phyloP scores from a whole-genome alignment of 2,113 vertebrate species.

The Globicephala melas region DNA sequence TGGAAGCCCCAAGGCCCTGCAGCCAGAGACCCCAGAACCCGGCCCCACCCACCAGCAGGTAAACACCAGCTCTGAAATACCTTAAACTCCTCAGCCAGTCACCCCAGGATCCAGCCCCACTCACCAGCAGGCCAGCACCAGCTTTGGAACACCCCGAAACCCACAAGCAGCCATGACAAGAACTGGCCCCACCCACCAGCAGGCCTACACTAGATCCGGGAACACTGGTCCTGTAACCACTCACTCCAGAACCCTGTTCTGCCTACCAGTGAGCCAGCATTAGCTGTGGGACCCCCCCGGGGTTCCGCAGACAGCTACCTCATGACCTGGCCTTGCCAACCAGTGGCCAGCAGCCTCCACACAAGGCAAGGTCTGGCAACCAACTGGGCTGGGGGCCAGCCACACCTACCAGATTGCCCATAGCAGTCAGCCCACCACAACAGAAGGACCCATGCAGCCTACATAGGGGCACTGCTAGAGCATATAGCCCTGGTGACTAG shows the following conservation, averaged over 20 bases:
- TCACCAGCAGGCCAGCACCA: neutral
- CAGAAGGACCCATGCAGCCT: neutral
- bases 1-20: neutral
- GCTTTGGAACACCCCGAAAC: neutral
- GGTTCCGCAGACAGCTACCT: neutral
- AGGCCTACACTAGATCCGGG: neutral
- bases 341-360: neutral
- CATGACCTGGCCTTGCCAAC: neutral
- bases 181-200: neutral
- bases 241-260: neutral
- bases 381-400: neutral
- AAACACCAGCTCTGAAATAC: neutral
- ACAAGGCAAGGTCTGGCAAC: neutral
- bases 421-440: neutral
- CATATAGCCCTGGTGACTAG: neutral
- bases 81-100: neutral
- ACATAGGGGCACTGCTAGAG: neutral
- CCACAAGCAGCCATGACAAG: neutral
- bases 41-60: neutral
- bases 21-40: neutral
- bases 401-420: neutral
- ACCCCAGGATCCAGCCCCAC: neutral
- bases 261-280: neutral
- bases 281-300: neutral
- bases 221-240: neutral